Evolutionary conservation across 2,797 vertebrate species (phyloP), one percentile per base, ranked within the genome.

Genomic region (Pachyuromys duprasi): DNA sequence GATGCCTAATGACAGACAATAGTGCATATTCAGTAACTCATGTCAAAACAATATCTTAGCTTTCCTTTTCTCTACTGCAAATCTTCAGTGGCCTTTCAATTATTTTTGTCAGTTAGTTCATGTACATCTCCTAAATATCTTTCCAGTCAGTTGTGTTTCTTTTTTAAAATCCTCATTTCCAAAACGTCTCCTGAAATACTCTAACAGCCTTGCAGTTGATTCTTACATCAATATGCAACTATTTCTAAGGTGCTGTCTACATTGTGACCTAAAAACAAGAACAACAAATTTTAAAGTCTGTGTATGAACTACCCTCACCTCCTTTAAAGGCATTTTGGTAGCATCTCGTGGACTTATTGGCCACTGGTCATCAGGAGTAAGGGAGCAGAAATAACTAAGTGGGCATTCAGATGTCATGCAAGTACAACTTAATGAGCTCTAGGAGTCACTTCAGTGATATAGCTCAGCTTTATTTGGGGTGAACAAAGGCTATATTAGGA

Each of bases 71-170:
- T 79, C 22, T 67, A 80, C 55, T 15, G 20, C 26, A 11, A 6
- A 8, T 31, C 74, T 18, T 87, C 8, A 88, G 65, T 33, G 55
- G 0, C 4, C 84, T 57, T 20, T 9, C 9, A 69, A 83, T 78
- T 22, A 55, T n/a, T 57, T 31, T 81, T 57, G n/a, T 20, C 24
- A 63, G 53, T 81, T 55, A 79, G 9, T 42, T 89, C 1, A 39
- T 45, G 75, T 90, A 81, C 36, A 81, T 69, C 33, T 55, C 28
- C 18, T 90, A 96, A 94, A n/a, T 57, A 62, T 28, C 4, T 87
- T 42, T 81, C 13, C 13, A 88, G 45, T 36, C 5, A 94, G 86
- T 45, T 31, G 2, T n/a, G 2, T 9, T 55, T 80, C 57, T 42
- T 33, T 33, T 63, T 90, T 69, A 28, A 39, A 28, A 55, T 39